Evolutionary conservation across 2,797 vertebrate species (phyloP).

Genomic region (Picus viridis): DNA sequence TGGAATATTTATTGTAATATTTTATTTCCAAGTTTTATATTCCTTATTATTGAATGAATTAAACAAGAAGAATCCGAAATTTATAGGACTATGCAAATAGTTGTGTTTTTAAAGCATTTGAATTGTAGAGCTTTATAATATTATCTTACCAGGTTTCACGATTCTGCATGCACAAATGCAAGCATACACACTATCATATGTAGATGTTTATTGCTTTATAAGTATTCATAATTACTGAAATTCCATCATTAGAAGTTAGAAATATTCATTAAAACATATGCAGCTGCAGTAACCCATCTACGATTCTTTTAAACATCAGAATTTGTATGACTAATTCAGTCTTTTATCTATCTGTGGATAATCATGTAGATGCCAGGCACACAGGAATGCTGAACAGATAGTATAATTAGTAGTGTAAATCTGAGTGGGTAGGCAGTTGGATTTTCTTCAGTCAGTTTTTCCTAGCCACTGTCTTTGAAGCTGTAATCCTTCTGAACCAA

Average conservation of each 20-base stretch:
- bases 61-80: neutral
- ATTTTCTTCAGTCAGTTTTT: constrained; percentile 65
- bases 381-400: constrained; percentile 67
- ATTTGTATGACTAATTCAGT: constrained; percentile 42
- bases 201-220: neutral
- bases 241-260: neutral
- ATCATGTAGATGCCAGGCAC: constrained; percentile 16
- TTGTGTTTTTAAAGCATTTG: neutral
- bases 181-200: neutral
- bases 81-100: neutral
- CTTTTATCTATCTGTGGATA: constrained; percentile 40
- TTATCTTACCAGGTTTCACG: neutral
- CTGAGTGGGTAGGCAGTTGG: constrained; percentile 66
- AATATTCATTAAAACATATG: neutral
- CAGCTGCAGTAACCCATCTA: neutral
- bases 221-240: neutral
- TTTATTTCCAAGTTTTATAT: neutral
- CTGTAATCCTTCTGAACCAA: constrained; percentile 42
- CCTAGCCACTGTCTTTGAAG: constrained; percentile 41
- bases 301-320: constrained; percentile 19
- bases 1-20: neutral
- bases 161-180: neutral
- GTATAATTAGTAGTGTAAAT: constrained; percentile 66
- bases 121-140: neutral
- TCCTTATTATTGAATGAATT: neutral